These are phyloP conservation scores for Euura lappo DNA, from an alignment of 1,140 invertebrate species.

Conservation along the genomic window DNA sequence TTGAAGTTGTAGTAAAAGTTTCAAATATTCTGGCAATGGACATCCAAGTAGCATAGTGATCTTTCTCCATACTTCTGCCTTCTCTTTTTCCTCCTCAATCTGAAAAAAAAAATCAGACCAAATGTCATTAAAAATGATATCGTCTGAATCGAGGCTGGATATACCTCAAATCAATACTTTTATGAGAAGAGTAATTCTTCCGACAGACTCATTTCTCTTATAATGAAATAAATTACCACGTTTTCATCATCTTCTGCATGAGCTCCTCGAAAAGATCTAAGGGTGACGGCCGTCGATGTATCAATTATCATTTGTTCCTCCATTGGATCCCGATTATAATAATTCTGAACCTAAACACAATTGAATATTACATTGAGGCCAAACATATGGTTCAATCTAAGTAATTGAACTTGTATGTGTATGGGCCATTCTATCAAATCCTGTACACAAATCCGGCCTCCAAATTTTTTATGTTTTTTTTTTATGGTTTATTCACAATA, in stretches of 20 bases:
- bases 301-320: neutral
- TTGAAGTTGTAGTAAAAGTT: neutral
- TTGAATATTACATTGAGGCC: no score
- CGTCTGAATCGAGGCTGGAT: neutral
- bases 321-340: neutral
- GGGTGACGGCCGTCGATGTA: neutral
- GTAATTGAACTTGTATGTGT: no score
- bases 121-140: neutral
- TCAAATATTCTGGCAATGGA: neutral
- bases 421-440: no score
- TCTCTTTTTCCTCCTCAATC: neutral
- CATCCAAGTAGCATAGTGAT: neutral
- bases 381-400: no score
- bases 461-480: no score
- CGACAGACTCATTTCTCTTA: neutral
- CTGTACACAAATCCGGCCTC: no score
- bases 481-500: no score
- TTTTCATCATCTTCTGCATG: neutral
- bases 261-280: neutral
- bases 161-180: neutral
- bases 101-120: neutral
- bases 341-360: neutral
- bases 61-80: neutral
- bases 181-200: neutral
- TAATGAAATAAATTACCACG: neutral